Evolutionary conservation across 2,113 vertebrate species (phyloP).

Genomic region (Lasiurus borealis): DNA sequence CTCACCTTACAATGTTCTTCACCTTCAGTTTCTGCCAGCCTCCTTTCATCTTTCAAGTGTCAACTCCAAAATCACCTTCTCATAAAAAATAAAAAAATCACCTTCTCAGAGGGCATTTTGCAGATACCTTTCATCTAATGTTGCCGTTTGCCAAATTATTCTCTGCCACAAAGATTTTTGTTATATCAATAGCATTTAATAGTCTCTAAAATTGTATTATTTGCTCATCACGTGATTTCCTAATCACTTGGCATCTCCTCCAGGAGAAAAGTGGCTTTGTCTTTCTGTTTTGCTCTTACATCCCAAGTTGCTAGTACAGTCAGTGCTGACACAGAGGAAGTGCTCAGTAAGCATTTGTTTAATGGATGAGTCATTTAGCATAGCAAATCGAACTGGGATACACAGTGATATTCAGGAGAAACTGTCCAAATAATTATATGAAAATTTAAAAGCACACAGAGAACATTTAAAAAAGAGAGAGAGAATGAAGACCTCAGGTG

Average conservation of each 20-base stretch:
- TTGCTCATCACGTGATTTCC: not conserved
- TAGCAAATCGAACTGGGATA: not conserved
- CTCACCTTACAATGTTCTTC: not conserved
- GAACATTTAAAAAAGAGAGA: not conserved
- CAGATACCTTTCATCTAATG: not conserved
- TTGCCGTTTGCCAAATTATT: not conserved
- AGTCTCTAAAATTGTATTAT: slow-evolving; percentile 17
- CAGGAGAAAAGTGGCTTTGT: not conserved
- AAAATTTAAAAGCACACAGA: not conserved
- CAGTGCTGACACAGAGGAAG: not conserved
- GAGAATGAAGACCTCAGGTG: not conserved
- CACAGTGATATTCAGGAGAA: not conserved
- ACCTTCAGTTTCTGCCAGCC: too few relatives aligned
- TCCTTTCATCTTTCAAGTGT: not conserved
- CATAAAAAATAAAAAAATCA: not conserved
- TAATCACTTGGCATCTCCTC: not conserved
- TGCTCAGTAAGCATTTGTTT: not conserved
- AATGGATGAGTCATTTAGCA: not conserved
- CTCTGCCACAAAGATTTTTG: not conserved
- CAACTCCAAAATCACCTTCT: not conserved
- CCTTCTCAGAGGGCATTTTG: not conserved
- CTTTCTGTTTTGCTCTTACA: not conserved
- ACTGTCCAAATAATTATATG: not conserved
- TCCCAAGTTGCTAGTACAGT: not conserved
- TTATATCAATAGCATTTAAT: not conserved